A percentile compares a stretch with the other conserved stretches of the same genome.
Conservation (phyloP, 2,797 vertebrate species). For the Picus viridis region DNA sequence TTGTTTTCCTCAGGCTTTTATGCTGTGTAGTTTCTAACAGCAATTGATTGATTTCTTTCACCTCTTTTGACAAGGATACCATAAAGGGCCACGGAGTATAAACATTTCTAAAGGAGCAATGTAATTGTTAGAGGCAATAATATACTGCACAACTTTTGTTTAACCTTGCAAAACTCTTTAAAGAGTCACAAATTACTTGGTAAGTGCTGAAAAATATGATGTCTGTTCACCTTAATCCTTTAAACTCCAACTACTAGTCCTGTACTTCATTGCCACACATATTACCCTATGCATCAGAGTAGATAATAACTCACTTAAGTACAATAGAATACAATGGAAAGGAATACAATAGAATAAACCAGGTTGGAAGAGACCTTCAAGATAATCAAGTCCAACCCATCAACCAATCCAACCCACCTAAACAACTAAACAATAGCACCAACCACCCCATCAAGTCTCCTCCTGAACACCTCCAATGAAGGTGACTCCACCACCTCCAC, state of each 20-base stretch:
- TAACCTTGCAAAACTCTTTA: constrained; percentile 44
- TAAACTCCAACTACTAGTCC: constrained; percentile 4
- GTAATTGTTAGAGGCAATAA: constrained; percentile 34
- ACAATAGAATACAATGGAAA: neutral
- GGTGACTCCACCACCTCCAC: too few relatives aligned
- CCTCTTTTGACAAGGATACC: neutral
- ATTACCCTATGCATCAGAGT: constrained; percentile 7
- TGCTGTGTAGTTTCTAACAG: constrained; percentile 5
- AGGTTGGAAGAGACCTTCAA: too few relatives aligned
- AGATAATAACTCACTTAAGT: constrained; percentile 7
- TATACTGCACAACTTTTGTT: neutral
- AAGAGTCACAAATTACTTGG: neutral
- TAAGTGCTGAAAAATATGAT: constrained; percentile 27
- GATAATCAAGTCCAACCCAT: too few relatives aligned
- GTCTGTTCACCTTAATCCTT: constrained; percentile 35
- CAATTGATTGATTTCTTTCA: constrained; percentile 23
- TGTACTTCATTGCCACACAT: neutral
- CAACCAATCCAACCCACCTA: too few relatives aligned
- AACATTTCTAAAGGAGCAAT: neutral
- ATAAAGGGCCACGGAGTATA: neutral
- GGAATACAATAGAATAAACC: too few relatives aligned
- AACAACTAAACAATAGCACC: too few relatives aligned
- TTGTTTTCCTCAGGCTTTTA: constrained; percentile 38
- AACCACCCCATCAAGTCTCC: too few relatives aligned
- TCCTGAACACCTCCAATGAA: too few relatives aligned